Conservation (phyloP, 2,113 vertebrate species). For the Cephalopholis sonnerati region DNA sequence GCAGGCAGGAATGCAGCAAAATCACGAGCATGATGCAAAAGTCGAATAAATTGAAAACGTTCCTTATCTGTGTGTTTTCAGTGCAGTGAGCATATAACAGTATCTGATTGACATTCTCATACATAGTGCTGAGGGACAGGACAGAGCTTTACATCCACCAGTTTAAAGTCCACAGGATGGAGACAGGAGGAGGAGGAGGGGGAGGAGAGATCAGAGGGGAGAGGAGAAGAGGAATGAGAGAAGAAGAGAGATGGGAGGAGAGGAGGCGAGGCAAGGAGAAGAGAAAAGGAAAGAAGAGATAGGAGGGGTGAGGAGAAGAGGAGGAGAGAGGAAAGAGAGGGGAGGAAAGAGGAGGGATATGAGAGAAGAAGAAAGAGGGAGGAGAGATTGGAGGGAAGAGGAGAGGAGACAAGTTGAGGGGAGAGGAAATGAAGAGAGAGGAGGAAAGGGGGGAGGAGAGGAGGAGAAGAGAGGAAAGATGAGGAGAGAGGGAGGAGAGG, state of each 20-base stretch:
- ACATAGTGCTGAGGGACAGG: constrained; percentile 57
- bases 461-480: constrained; percentile 22
- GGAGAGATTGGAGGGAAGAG: no score
- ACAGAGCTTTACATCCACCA: constrained; percentile 69
- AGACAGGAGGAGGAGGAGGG: not conserved
- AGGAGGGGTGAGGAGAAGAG: no score
- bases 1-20: constrained; percentile 74
- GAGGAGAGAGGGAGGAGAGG: constrained; percentile 32
- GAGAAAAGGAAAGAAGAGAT: constrained; percentile 41
- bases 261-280: not conserved
- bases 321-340: not conserved
- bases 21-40: constrained; percentile 71
- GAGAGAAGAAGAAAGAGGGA: no score
- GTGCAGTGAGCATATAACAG: constrained; percentile 52
- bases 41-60: constrained; percentile 50
- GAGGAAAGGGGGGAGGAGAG: no score
- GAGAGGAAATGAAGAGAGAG: not conserved
- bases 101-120: constrained; percentile 74
- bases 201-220: constrained; percentile 52
- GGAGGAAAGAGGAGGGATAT: not conserved
- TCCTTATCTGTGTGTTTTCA: constrained; percentile 53
- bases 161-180: constrained; percentile 56
- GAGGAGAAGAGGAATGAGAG: no score
- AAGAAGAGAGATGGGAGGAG: no score
- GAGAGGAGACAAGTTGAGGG: no score